A percentile compares a stretch with the other conserved stretches of the same genome.
These are phyloP conservation scores for Nothobranchius furzeri DNA, from an alignment of 2,113 vertebrate species.

Conservation along the genomic window DNA sequence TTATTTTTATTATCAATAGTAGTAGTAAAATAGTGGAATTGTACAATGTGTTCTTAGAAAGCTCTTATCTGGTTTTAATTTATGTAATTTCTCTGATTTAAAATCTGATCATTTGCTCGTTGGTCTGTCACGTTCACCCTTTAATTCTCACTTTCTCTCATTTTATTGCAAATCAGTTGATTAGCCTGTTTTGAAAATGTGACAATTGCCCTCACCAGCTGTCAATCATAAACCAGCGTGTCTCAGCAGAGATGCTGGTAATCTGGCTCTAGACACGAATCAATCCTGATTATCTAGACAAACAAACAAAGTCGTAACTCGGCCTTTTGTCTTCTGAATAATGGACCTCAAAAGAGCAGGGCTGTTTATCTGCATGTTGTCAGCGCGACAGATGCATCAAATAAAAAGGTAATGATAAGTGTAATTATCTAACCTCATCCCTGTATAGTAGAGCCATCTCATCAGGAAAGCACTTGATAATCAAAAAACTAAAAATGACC, in stretches of 20 bases:
- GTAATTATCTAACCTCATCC: no score
- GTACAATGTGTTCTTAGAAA: no score
- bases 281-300: conserved; percentile 14
- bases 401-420: no score
- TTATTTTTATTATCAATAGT: no score
- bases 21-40: no score
- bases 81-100: neutral
- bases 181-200: conserved; percentile 18
- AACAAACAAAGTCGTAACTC: conserved; percentile 23
- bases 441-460: no score
- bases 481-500: no score
- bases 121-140: neutral
- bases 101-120: neutral
- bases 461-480: no score
- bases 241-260: conserved; percentile 17
- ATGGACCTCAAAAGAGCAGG: no score
- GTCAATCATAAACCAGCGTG: conserved; percentile 22
- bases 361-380: no score
- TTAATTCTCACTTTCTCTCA: neutral
- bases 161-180: conserved; percentile 24
- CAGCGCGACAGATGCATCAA: no score
- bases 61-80: no score
- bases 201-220: neutral
- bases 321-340: neutral
- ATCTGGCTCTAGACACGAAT: conserved; percentile 9